phyloP scores from a whole-genome alignment of 2,888 invertebrate genomes.

The Chloromyia formosa region DNA sequence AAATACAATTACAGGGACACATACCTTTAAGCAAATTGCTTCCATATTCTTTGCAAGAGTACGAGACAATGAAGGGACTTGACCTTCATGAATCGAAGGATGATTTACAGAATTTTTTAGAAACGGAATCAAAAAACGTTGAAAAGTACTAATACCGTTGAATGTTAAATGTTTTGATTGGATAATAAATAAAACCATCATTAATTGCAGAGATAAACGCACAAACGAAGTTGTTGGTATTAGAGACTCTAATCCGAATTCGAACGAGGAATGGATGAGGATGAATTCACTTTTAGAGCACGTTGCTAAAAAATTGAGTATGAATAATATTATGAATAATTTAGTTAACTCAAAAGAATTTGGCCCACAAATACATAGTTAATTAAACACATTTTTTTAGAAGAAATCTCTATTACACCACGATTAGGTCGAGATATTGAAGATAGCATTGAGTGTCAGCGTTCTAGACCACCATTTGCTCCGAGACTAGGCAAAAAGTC shows the following conservation, averaged over 20 bases:
- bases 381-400: constrained; percentile 23
- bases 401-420: constrained; percentile 36
- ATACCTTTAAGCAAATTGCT: constrained; percentile 15
- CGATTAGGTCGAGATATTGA: constrained; percentile 42
- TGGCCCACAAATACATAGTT: no score
- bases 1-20: constrained; percentile 25
- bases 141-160: not conserved
- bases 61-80: not conserved
- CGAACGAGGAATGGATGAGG: constrained; percentile 8
- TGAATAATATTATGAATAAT: no score
- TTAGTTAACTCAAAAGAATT: no score
- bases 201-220: constrained; percentile 23
- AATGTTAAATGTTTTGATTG: no score
- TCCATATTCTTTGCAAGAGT: constrained; percentile 10
- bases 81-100: constrained; percentile 23
- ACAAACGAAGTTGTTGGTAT: constrained; percentile 16
- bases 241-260: constrained; percentile 19
- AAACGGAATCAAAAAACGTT: not conserved
- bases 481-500: constrained; percentile 65
- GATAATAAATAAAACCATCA: not conserved
- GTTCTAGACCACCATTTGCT: constrained; percentile 64
- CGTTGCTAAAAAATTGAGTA: constrained; percentile 34
- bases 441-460: constrained; percentile 54
- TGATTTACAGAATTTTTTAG: constrained; percentile 31
- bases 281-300: constrained; percentile 24